Conservation (phyloP, 2,113 vertebrate species). For the Pteruthius melanotis region DNA sequence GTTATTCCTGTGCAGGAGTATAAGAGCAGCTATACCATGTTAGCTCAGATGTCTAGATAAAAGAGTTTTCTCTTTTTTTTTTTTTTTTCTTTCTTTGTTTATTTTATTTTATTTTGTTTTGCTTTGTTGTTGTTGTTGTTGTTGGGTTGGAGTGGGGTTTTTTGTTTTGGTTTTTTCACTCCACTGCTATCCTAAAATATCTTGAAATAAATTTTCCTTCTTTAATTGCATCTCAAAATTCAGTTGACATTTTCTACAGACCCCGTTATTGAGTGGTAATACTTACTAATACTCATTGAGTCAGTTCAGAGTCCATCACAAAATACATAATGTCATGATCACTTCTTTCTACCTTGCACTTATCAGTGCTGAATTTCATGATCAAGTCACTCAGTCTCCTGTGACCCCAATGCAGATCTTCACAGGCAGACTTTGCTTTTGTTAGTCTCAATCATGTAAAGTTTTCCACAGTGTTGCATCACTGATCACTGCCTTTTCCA, state of each 20-base stretch:
- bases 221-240: background rate
- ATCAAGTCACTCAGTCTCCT: background rate
- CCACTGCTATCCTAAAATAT: background rate
- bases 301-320: background rate
- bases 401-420: background rate
- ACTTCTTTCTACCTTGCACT: background rate
- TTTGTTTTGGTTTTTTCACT: background rate
- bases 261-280: background rate
- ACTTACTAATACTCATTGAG: no score
- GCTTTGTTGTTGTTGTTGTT: background rate
- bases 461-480: background rate
- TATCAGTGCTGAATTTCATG: background rate
- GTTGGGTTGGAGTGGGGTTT: background rate
- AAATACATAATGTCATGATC: background rate
- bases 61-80: background rate
- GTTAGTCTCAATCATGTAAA: background rate
- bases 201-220: background rate
- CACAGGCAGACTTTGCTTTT: background rate
- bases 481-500: background rate
- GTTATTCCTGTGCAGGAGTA: background rate
- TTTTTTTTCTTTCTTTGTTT: rapidly evolving
- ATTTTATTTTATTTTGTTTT: background rate
- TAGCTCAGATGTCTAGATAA: background rate
- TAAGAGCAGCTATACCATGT: background rate
- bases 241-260: background rate